A percentile compares a stretch with the other conserved stretches of the same genome.
These are phyloP conservation scores for Phrynocephalus vlangalii DNA, from an alignment of 2,797 vertebrate species.

Conservation along the genomic window DNA sequence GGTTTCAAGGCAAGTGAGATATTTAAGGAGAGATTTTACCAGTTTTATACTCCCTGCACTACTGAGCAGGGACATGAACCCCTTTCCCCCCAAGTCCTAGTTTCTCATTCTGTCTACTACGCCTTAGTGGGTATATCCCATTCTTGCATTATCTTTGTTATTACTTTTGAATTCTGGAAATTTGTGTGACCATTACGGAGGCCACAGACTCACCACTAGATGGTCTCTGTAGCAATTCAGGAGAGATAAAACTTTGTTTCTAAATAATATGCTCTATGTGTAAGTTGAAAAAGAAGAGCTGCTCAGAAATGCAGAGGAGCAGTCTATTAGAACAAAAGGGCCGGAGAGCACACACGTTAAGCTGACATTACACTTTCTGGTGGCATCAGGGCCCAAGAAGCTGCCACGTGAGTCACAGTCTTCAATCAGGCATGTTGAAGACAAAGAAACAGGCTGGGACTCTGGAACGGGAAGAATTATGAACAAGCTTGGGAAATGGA, in stretches of 20 bases:
- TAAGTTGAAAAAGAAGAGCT: neutral
- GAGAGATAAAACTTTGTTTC: neutral
- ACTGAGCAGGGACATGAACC: no score
- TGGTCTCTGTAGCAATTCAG: neutral
- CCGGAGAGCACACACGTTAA: neutral
- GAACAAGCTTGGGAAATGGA: slow-evolving; percentile 5
- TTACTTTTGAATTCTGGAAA: slow-evolving; percentile 44
- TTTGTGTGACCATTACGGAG: neutral
- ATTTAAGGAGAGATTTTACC: no score
- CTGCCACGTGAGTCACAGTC: neutral
- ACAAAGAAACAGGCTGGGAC: slow-evolving; percentile 29
- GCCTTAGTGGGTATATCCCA: neutral
- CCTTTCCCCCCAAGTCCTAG: no score
- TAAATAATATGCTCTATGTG: neutral
- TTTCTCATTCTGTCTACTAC: no score
- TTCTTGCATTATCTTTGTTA: slow-evolving; percentile 44
- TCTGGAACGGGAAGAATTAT: slow-evolving; percentile 20
- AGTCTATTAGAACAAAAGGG: neutral
- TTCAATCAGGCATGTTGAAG: slow-evolving; percentile 12
- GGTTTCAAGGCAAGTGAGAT: no score
- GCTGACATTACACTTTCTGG: neutral
- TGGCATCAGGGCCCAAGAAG: neutral
- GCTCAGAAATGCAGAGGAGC: neutral
- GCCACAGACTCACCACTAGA: neutral
- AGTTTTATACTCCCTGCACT: no score